Conservation (phyloP, 1,140 invertebrate genomes). For the Trichoplusia ni region DNA sequence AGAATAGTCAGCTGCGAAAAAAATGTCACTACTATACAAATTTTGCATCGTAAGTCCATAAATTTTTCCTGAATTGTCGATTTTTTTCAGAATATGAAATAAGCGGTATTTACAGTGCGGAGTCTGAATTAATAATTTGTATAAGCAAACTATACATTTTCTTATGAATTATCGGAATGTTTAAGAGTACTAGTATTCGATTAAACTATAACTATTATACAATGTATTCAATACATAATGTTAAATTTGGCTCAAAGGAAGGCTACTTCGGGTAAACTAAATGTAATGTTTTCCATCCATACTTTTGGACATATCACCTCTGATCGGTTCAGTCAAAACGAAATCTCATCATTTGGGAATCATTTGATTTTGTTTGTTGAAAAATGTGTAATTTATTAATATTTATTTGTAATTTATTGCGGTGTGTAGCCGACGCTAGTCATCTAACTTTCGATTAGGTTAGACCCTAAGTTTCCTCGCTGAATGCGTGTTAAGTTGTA, state of each 20-base stretch:
- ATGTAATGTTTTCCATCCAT: constrained; percentile 22
- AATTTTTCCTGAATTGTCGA: too few relatives aligned
- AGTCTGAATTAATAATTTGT: too few relatives aligned
- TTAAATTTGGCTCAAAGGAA: constrained; percentile 19
- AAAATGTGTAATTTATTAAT: constrained; percentile 40
- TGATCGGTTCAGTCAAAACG: constrained; percentile 29
- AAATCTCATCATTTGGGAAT: neutral
- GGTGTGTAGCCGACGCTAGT: constrained; percentile 73
- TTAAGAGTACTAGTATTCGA: constrained; percentile 10
- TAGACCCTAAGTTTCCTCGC: constrained; percentile 57
- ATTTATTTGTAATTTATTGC: constrained; percentile 59
- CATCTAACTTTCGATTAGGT: constrained; percentile 66
- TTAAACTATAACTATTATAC: constrained; percentile 6
- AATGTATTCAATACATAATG: constrained; percentile 19
- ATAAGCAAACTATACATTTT: too few relatives aligned
- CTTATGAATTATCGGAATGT: neutral
- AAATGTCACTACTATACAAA: too few relatives aligned
- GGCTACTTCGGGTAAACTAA: constrained; percentile 15
- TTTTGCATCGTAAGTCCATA: too few relatives aligned
- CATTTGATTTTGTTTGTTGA: constrained; percentile 24
- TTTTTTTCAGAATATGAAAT: too few relatives aligned
- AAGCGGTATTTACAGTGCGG: too few relatives aligned
- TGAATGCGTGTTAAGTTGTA: constrained; percentile 49
- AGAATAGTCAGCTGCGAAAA: constrained; percentile 82
- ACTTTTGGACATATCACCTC: constrained; percentile 28